These are phyloP conservation scores for Myotis myotis DNA, from an alignment of 2,797 vertebrate genomes.

Conservation along the genomic window DNA sequence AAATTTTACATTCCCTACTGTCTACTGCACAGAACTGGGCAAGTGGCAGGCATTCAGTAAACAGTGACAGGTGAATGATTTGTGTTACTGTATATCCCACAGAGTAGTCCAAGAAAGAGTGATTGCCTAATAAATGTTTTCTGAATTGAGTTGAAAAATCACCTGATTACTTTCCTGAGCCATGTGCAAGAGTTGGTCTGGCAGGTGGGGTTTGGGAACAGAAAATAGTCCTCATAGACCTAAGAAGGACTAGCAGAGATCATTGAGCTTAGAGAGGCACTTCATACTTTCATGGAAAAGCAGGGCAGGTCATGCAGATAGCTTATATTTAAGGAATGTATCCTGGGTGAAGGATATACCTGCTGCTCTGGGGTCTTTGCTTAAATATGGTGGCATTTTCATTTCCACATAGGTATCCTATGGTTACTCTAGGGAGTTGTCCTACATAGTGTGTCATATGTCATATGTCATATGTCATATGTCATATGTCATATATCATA, in stretches of 20 bases:
- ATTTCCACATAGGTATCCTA: not conserved
- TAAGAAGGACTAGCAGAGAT: not conserved
- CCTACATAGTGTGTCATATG: not conserved
- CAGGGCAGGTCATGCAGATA: too few relatives aligned
- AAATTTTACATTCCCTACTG: not conserved
- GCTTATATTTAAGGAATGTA: not conserved
- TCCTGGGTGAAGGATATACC: too few relatives aligned
- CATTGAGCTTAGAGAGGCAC: rapidly evolving
- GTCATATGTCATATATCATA: not conserved
- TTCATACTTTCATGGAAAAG: not conserved
- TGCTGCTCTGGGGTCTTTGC: not conserved
- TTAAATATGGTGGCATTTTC: not conserved
- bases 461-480: not conserved
- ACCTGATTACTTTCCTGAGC: not conserved
- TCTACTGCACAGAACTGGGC: not conserved
- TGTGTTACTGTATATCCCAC: not conserved
- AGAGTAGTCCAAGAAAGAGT: not conserved
- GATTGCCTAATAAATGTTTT: not conserved
- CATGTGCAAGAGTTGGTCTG: not conserved
- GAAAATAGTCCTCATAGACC: not conserved
- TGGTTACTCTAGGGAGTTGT: not conserved
- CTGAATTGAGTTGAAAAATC: not conserved
- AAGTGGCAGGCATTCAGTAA: not conserved
- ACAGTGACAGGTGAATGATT: not conserved
- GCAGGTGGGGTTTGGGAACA: not conserved